Percentiles rank a stretch among this genome's conserved stretches.
Evolutionary conservation across 2,797 vertebrate species (phyloP).

Genomic region (Champsocephalus esox): DNA sequence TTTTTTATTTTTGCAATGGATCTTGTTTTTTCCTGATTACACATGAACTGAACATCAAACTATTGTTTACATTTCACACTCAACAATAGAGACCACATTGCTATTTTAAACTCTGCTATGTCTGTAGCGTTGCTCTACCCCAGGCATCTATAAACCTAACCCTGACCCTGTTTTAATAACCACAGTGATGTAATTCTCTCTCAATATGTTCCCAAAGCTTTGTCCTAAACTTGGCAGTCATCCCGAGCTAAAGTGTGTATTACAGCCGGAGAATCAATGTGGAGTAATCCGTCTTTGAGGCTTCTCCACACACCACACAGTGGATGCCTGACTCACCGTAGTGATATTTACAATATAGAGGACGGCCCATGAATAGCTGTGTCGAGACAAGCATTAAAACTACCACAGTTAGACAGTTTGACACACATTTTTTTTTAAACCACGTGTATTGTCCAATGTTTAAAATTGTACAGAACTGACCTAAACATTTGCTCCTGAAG

Average conservation of each 20-base stretch:
- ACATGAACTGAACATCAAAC: not conserved
- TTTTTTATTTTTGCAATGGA: not conserved
- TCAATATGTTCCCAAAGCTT: conserved; percentile 44
- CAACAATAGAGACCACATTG: conserved; percentile 11
- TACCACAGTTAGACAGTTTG: not conserved
- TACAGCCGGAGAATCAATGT: conserved; percentile 50
- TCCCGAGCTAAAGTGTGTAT: conserved; percentile 48
- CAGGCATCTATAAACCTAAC: conserved; percentile 56
- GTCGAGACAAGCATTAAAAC: not conserved
- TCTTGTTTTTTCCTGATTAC: not conserved
- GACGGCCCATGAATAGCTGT: conserved; percentile 9
- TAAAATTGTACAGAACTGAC: not conserved
- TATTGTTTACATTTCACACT: not conserved
- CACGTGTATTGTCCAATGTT: not conserved
- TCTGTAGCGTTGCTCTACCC: conserved; percentile 27
- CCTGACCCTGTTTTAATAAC: conserved; percentile 48
- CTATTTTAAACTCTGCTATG: conserved; percentile 48
- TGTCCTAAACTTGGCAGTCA: conserved; percentile 53
- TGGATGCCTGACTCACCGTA: conserved; percentile 27
- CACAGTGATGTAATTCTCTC: conserved; percentile 29
- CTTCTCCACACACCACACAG: conserved; percentile 25
- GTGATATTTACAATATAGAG: conserved; percentile 30
- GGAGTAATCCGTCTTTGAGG: conserved; percentile 45
- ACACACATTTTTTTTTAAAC: not conserved
- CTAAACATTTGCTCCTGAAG: not conserved